Base-by-base conservation (phyloP, 2,113 vertebrate genomes). In the Trogon surrucura region DNA sequence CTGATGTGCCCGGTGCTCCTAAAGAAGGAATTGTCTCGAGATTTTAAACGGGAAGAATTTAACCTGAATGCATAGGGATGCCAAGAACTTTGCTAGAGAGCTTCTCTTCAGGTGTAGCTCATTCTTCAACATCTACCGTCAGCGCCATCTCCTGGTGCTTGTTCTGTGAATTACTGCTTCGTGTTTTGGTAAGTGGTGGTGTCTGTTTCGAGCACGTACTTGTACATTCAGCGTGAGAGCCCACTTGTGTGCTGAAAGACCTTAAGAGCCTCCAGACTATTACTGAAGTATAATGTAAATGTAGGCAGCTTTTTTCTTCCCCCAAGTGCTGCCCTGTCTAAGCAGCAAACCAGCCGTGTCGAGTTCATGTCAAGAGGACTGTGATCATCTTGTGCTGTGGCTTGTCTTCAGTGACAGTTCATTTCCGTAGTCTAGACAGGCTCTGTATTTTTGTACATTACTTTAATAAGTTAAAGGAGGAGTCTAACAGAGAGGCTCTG, bases 291-390 rank as follows among this genome's bases (percentile, higher is more conserved):
- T 15, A 50, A n/a, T 11, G 6, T 75, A 79, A 66, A 45, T 47
- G 30, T 50, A 18, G 0, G 0, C 36, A 78, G 36, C 0, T 1
- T 41, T 20, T 23, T n/a, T 26, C 4, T 14, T 9, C 2, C 20
- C 34, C 25, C 18, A 18, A 7, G 9, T 44, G 32, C 54, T 90
- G 29, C 41, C 58, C 38, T 45, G 9, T 36, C 72, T 27, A 51
- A 78, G 44, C 8, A 30, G 11, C 29, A 50, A 48, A 44, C 27
- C 22, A 54, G 18, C 26, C 6, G 3, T 83, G 71, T 16, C 38
- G n/a, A 25, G 0, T 21, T 27, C 0, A 0, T 62, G 20, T 32
- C 19, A 80, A 73, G 64, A 71, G 16, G 34, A 16, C 2, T 4
- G 4, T 44, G 34, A 18, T 60, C 17, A 20, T 67, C 23, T 54